Conservation (phyloP, 2,797 vertebrate genomes). For the Alca torda region DNA sequence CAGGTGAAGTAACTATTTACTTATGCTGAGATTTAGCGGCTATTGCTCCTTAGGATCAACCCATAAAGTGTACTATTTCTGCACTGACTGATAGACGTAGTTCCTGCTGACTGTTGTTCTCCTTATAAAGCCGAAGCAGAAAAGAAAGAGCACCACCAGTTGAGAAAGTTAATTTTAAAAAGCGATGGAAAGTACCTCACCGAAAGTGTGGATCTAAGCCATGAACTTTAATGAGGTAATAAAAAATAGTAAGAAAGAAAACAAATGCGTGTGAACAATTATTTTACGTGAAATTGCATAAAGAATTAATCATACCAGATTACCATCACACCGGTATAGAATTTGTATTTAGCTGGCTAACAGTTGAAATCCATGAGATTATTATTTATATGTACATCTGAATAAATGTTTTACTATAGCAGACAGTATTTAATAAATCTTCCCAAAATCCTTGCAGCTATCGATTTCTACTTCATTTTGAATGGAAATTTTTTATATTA, state of each 20-base stretch:
- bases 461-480: not conserved
- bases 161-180: not conserved
- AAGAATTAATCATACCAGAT: not conserved
- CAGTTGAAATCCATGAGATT: not conserved
- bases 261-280: not conserved
- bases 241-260: not conserved
- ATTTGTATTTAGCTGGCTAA: not conserved
- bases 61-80: not conserved
- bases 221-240: not conserved
- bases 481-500: not conserved
- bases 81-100: not conserved
- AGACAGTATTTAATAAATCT: not conserved
- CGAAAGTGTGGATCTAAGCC: not conserved
- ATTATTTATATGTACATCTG: not conserved
- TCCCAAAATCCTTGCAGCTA: not conserved
- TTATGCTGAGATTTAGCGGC: not conserved
- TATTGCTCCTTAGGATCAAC: not conserved
- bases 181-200: not conserved
- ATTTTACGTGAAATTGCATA: not conserved
- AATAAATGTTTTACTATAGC: not conserved
- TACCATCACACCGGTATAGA: not conserved
- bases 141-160: not conserved
- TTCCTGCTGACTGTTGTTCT: not conserved
- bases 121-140: not conserved
- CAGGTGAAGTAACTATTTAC: not conserved